These are phyloP conservation scores for Pipra filicauda DNA, from an alignment of 2,113 vertebrate genomes.

Conservation along the genomic window DNA sequence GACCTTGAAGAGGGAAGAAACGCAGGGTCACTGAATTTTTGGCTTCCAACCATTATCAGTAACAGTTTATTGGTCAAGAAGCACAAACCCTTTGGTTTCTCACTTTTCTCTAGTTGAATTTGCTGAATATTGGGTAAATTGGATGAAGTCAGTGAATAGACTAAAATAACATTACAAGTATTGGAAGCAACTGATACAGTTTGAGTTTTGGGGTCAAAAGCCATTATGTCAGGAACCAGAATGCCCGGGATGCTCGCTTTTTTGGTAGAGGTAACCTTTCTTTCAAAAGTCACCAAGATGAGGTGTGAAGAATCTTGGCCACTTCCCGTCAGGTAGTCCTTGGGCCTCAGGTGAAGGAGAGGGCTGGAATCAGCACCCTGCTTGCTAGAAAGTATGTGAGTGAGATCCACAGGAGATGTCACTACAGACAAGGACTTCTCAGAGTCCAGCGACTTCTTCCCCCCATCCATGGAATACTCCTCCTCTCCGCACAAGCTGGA, in stretches of 20 bases:
- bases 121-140: slow-evolving; percentile 88
- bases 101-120: slow-evolving; percentile 86
- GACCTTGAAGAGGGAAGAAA: slow-evolving; percentile 92
- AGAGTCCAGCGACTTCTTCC: slow-evolving; percentile 70
- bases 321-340: slow-evolving; percentile 83
- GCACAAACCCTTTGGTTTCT: slow-evolving; percentile 91
- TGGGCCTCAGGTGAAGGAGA: slow-evolving; percentile 81
- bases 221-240: slow-evolving; percentile 91
- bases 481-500: slow-evolving; percentile 66
- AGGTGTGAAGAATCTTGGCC: slow-evolving; percentile 93
- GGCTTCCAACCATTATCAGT: slow-evolving; percentile 88
- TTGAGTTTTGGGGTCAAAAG: slow-evolving; percentile 81
- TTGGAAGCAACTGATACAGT: slow-evolving; percentile 91
- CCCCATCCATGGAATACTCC: slow-evolving; percentile 58
- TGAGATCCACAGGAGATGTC: slow-evolving; percentile 82
- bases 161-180: slow-evolving; percentile 84
- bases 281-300: slow-evolving; percentile 88
- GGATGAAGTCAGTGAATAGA: slow-evolving; percentile 84
- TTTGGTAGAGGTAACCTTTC: slow-evolving; percentile 83
- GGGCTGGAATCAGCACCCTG: slow-evolving; percentile 79
- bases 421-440: slow-evolving; percentile 63
- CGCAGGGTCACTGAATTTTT: slow-evolving; percentile 82
- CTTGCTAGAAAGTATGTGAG: slow-evolving; percentile 80
- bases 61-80: slow-evolving; percentile 88
- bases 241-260: slow-evolving; percentile 93